These are phyloP conservation scores for Phaonia tiefii DNA, from an alignment of 2,888 invertebrate genomes.

Conservation along the genomic window DNA sequence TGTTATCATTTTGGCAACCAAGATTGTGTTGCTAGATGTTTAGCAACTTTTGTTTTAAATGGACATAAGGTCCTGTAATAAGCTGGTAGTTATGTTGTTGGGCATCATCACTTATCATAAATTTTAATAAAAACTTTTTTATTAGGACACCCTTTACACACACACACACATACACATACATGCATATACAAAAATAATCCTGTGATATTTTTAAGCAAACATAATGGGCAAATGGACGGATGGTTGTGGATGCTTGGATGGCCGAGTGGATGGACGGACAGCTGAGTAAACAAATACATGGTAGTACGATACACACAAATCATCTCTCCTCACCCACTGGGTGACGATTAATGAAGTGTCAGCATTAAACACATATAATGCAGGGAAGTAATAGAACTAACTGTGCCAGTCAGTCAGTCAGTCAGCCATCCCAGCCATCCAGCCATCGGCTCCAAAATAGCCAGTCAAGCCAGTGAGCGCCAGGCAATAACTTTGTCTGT, in stretches of 20 bases:
- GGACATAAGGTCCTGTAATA: too few species aligned
- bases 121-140: too few species aligned
- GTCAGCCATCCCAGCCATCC: background rate
- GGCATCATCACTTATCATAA: too few species aligned
- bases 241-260: background rate
- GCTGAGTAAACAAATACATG: constrained; percentile 11
- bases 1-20: too few species aligned
- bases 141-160: too few species aligned
- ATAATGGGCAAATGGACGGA: background rate
- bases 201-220: constrained; percentile 26
- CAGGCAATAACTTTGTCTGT: too few species aligned
- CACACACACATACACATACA: background rate
- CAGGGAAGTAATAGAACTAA: constrained; percentile 24
- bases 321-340: constrained; percentile 64
- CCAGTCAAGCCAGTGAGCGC: background rate
- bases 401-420: constrained; percentile 9
- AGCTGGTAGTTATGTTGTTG: too few species aligned
- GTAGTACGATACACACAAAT: constrained; percentile 40
- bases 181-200: too few species aligned
- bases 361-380: constrained; percentile 63
- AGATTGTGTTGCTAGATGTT: too few species aligned
- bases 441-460: background rate
- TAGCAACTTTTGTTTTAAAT: too few species aligned
- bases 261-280: constrained; percentile 7
- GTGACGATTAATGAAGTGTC: constrained; percentile 65